Evolutionary conservation across 2,797 vertebrate species (phyloP).

Genomic region (Schizopygopsis malacanthus): DNA sequence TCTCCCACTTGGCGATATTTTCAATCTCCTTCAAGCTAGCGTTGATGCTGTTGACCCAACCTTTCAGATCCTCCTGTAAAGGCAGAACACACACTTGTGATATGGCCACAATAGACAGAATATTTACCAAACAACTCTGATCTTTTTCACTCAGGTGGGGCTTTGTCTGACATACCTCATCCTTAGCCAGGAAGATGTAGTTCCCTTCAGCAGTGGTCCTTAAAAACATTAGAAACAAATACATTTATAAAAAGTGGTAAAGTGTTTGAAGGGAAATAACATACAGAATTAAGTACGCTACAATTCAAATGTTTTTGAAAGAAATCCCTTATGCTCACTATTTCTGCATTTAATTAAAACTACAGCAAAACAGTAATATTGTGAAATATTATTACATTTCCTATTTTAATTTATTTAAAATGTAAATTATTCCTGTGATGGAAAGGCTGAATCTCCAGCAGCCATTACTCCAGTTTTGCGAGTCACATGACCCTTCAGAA

Average conservation of each 20-base stretch:
- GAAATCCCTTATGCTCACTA: neutral
- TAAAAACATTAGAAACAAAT: conserved; percentile 27
- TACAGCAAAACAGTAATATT: neutral
- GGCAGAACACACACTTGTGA: conserved; percentile 4
- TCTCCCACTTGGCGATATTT: conserved; percentile 83
- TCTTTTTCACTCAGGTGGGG: neutral
- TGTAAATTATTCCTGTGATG: neutral
- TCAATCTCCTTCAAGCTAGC: conserved; percentile 80
- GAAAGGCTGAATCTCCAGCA: neutral
- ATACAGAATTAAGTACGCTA: too few species aligned
- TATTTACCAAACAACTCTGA: neutral
- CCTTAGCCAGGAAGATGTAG: conserved; percentile 93
- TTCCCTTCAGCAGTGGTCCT: conserved; percentile 69
- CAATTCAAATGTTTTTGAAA: neutral
- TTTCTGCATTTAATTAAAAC: neutral
- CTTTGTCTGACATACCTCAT: conserved; percentile 83
- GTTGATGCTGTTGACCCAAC: conserved; percentile 86
- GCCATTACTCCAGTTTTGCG: neutral
- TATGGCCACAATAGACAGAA: neutral
- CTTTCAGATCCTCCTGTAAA: conserved; percentile 86
- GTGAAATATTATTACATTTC: neutral
- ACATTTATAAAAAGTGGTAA: neutral
- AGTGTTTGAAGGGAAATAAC: neutral
- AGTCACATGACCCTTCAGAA: neutral
- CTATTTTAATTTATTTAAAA: neutral